Base-by-base conservation (phyloP, 2,888 invertebrate genomes). In the Tetragonula carbonaria region DNA sequence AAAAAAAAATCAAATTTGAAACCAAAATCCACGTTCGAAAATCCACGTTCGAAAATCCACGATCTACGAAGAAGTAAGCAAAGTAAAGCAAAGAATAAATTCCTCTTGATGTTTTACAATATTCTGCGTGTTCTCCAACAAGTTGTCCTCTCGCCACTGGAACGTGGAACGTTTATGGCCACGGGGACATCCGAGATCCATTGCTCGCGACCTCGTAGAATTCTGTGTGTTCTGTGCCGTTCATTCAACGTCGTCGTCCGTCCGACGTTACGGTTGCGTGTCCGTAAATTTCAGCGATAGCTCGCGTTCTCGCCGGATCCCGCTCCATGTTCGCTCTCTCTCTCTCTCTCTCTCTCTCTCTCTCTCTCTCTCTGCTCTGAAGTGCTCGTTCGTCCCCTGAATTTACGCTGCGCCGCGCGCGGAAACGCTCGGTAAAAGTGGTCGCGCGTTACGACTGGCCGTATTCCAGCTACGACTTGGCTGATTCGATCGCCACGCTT, bases 281-380 rank as follows among this genome's bases (percentile, higher is more conserved):
- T 75, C 14, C 70, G 70, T 75, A 75, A 80, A 75, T 80, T 80
- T 80, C 70, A 38, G 3, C 63, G 62, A 33, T 65, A 28, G 57
- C 55, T 50, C 70, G 45, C 21, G 45, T 5, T 5, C 18, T 57
- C 65, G 18, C n/a, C 21, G n/a, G n/a, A 53, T 38, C 63, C n/a
- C 18, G 38, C 67, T 28, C 45, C 11, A 4, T 28, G 6, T 28
- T 33, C 28, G 1, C 28, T 28, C 28, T 28, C 28, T 28, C 2
- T 28, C 28, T 28, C 28, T 28, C 28, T 28, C 28, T 28, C 2
- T 28, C 28, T 28, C 28, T 28, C 28, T 28, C 28, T 28, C 28
- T 28, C 28, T 28, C 38, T 11, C n/a, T 2, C 50, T 14, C 18
- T 50, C 50, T n/a, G 8, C 45, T 45, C 11, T 45, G 45, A 45